These are phyloP conservation scores for Coelogynopora nodosa DNA, from an alignment of 2,888 invertebrate genomes.

Conservation along the genomic window DNA sequence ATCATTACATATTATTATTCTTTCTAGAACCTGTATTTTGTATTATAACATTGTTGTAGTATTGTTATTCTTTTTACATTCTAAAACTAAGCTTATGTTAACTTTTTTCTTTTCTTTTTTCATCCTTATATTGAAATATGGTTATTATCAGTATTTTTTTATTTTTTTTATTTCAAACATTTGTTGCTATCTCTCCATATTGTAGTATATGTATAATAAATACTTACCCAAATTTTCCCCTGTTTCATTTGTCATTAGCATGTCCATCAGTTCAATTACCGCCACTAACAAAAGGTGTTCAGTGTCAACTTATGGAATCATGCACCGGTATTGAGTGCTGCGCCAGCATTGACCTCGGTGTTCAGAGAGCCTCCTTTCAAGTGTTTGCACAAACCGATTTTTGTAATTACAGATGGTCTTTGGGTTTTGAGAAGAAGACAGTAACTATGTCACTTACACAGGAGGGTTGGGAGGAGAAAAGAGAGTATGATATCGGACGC, in stretches of 20 bases:
- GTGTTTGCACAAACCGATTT: not conserved
- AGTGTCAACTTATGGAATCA: slow-evolving; percentile 48
- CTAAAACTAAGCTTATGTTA: no score
- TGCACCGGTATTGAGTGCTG: slow-evolving; percentile 47
- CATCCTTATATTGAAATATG: no score
- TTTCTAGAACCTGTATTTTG: no score
- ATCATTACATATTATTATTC: no score
- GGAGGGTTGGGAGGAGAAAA: not conserved
- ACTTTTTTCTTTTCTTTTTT: no score
- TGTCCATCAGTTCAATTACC: not conserved
- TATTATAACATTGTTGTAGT: no score
- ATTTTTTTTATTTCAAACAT: no score
- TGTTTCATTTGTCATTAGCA: not conserved
- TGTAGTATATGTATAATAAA: no score
- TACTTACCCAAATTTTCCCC: no score
- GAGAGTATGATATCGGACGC: not conserved
- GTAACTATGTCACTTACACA: not conserved
- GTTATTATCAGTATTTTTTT: no score
- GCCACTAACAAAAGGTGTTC: not conserved
- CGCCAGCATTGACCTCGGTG: slow-evolving; percentile 26
- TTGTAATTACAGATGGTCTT: not conserved
- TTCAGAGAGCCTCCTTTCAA: not conserved
- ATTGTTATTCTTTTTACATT: no score
- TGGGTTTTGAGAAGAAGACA: not conserved
- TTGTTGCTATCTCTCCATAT: no score